phyloP scores from a whole-genome alignment of 1,140 invertebrate genomes.

The Drosophila lini region DNA sequence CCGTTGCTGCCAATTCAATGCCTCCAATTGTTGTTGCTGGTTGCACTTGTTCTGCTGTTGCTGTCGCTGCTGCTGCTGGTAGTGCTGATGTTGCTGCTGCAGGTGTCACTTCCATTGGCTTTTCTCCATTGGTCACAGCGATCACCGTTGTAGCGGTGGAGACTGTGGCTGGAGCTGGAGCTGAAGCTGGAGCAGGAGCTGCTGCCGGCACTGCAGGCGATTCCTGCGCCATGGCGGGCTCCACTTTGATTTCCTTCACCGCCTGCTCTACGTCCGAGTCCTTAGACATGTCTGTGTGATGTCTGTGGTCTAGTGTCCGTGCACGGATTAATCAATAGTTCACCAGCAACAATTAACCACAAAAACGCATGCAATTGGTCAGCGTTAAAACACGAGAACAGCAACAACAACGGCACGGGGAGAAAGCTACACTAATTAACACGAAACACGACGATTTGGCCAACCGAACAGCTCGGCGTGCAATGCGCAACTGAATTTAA shows the following conservation, averaged over 20 bases:
- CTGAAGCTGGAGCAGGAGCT: constrained; percentile 1
- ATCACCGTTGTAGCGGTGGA: constrained; percentile 39
- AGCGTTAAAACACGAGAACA: constrained; percentile 34
- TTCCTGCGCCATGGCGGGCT: constrained; percentile 47
- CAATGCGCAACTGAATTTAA: constrained; percentile 75
- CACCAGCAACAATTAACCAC: constrained; percentile 15
- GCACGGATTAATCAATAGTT: constrained; percentile 60
- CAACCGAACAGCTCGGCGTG: constrained; percentile 66
- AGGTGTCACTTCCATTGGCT: constrained; percentile 28
- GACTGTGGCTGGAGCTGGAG: constrained; percentile 2
- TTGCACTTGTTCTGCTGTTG: constrained; percentile 61
- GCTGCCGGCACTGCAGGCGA: constrained; percentile 2
- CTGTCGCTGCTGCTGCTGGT: constrained; percentile 29
- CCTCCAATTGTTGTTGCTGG: constrained; percentile 39
- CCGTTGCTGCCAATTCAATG: constrained; percentile 48
- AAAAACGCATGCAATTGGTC: constrained; percentile 48
- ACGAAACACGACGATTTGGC: constrained; percentile 1
- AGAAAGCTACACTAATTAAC: constrained; percentile 21
- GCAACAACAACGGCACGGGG: constrained; percentile 4
- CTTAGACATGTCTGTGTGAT: constrained; percentile 56
- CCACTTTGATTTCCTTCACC: constrained; percentile 52
- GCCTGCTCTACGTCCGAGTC: constrained; percentile 71
- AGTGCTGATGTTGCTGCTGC: constrained; percentile 18
- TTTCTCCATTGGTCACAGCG: constrained; percentile 49
- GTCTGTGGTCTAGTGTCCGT: not conserved